These are phyloP conservation scores for Stenopsyche tienmushanensis DNA, from an alignment of 1,140 invertebrate species.

Conservation along the genomic window DNA sequence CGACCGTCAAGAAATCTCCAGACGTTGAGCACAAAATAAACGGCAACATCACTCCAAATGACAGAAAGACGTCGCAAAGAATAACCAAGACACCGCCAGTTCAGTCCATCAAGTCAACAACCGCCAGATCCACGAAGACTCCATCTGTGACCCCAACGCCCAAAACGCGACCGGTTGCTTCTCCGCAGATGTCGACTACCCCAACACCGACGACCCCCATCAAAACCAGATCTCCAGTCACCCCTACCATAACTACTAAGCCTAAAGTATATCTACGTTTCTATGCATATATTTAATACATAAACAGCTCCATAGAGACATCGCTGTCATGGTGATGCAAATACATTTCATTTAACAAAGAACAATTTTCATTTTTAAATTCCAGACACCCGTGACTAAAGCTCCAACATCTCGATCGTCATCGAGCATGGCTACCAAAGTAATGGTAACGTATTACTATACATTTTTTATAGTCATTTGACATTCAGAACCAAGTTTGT, in stretches of 20 bases:
- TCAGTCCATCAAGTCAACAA: not conserved
- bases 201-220: not conserved
- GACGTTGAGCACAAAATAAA: conserved; percentile 5
- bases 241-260: no score
- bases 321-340: conserved; percentile 1
- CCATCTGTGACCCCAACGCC: not conserved
- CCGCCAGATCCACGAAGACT: conserved; percentile 1
- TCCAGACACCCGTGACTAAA: conserved; percentile 19
- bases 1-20: not conserved
- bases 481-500: no score
- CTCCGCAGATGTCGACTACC: not conserved
- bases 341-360: no score
- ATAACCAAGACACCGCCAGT: conserved; percentile 6
- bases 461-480: not conserved
- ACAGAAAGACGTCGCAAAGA: conserved; percentile 5
- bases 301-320: no score
- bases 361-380: no score
- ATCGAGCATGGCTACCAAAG: conserved; percentile 37
- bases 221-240: not conserved
- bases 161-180: conserved; percentile 5
- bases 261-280: no score
- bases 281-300: no score
- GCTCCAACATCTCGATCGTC: conserved; percentile 1
- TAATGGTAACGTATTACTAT: conserved; percentile 16
- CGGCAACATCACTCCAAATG: not conserved